Percentiles rank a stretch among this genome's conserved stretches.
Conservation (phyloP, 2,797 vertebrate genomes). For the Trachops cirrhosus region DNA sequence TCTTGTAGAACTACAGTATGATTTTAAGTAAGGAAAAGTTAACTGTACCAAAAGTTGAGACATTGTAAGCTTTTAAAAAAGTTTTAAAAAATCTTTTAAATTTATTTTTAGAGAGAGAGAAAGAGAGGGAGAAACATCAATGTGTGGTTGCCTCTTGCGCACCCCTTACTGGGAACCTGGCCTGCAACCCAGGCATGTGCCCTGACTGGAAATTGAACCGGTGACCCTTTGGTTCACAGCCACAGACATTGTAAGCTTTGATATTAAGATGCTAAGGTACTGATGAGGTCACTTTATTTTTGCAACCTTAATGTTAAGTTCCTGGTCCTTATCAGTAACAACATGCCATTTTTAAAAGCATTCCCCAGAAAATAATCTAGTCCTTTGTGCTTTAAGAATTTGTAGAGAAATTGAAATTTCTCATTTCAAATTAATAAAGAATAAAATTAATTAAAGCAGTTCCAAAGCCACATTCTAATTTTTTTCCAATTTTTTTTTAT, state of each 20-base stretch:
- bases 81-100: too few relatives aligned
- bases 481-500: not conserved
- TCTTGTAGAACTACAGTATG: not conserved
- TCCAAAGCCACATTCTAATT: constrained; percentile 32
- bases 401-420: constrained; percentile 35
- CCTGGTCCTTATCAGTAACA: not conserved
- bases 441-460: constrained; percentile 60
- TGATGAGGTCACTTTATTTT: constrained; percentile 33
- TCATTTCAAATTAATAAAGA: constrained; percentile 57
- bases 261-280: not conserved
- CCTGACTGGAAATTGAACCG: too few relatives aligned
- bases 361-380: not conserved
- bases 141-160: too few relatives aligned
- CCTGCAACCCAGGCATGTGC: too few relatives aligned
- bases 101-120: too few relatives aligned
- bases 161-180: too few relatives aligned
- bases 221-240: too few relatives aligned
- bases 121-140: too few relatives aligned
- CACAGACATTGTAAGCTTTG: not conserved
- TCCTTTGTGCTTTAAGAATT: constrained; percentile 12
- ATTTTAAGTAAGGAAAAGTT: not conserved
- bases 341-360: not conserved
- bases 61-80: not conserved
- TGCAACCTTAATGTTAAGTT: not conserved
- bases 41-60: not conserved